Evolutionary conservation across 2,888 invertebrate genomes (phyloP), one percentile per base, ranked within the genome.

Genomic region (Drosophila paracracens): DNA sequence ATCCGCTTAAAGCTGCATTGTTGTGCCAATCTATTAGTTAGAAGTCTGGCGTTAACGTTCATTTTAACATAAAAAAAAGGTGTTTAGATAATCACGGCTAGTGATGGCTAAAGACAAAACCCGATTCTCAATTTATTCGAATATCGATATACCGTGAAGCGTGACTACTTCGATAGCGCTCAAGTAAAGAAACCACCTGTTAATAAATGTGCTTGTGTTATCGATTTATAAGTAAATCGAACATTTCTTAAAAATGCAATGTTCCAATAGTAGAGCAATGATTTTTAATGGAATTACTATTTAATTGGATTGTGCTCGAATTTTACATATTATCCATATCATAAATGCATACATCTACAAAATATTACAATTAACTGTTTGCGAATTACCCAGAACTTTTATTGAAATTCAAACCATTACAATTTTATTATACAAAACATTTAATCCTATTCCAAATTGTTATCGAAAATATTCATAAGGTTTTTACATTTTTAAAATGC

Each of bases 11-110:
- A 76, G 5, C 56, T 59, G 57, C 70, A 67, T 52, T 83, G 81
- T 6, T 82, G 79, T 0, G 75, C 53, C 25, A 84, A 46, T 43
- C 68, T 81, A 16, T 74, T 75, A 5, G 54, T 69, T 40, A 86
- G 29, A 50, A 81, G 59, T 51, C 78, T 74, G 7, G 61, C 46
- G 29, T 81, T 78, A 11, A 82, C 33, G 58, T 83, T 83, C 91
- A 91, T 91, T 81, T 89, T 89, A 18, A 46, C 31, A 46, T 53
- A 58, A 48, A 48, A 25, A 69, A 70, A 70, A 63, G 10, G 33
- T 69, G 87, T 84, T 84, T 84, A 84, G 84, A 84, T 84, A 84
- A 84, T 83, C 87, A 82, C 54, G 61, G 18, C 10, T 35, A 70
- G 56, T 1, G 60, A 62, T 65, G 74, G 64, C 51, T 18, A 64